Evolutionary conservation across 1,140 invertebrate species (phyloP).

Genomic region (Ostrea edulis): DNA sequence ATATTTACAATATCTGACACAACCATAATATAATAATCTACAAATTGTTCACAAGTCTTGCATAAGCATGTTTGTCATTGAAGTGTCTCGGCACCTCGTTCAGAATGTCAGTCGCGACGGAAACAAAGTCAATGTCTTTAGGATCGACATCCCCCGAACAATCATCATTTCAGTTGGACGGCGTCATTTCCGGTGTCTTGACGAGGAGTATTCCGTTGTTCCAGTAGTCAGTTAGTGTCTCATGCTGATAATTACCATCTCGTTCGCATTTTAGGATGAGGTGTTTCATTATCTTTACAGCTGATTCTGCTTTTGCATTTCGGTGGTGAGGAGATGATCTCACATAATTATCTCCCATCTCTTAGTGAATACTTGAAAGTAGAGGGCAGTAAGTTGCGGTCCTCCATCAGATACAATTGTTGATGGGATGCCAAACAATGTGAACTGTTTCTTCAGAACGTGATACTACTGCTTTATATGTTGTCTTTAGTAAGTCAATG

Average conservation of each 20-base stretch:
- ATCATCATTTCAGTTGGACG: conserved; percentile 64
- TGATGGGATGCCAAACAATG: conserved; percentile 42
- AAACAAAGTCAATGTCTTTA: conserved; percentile 53
- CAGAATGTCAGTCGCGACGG: too few species aligned
- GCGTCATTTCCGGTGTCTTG: conserved; percentile 58
- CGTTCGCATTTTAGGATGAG: conserved; percentile 59
- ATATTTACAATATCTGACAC: too few species aligned
- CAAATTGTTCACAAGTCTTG: too few species aligned
- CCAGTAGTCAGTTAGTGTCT: conserved; percentile 60
- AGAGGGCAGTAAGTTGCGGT: conserved; percentile 43
- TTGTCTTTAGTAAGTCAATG: conserved; percentile 70
- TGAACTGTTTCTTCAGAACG: conserved; percentile 61
- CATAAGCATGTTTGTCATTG: too few species aligned
- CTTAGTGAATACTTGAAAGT: conserved; percentile 43
- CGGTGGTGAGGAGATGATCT: conserved; percentile 55
- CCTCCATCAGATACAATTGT: conserved; percentile 41
- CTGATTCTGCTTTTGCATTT: conserved; percentile 64
- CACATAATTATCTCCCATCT: conserved; percentile 52
- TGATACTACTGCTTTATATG: conserved; percentile 24
- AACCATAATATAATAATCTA: too few species aligned
- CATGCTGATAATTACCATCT: conserved; percentile 46
- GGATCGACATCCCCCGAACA: too few species aligned
- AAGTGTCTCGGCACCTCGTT: too few species aligned
- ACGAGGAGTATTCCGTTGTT: conserved; percentile 61
- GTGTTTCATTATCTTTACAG: conserved; percentile 65